These are phyloP conservation scores for Cyclargus thomasi DNA, from an alignment of 1,140 invertebrate species.

Conservation along the genomic window DNA sequence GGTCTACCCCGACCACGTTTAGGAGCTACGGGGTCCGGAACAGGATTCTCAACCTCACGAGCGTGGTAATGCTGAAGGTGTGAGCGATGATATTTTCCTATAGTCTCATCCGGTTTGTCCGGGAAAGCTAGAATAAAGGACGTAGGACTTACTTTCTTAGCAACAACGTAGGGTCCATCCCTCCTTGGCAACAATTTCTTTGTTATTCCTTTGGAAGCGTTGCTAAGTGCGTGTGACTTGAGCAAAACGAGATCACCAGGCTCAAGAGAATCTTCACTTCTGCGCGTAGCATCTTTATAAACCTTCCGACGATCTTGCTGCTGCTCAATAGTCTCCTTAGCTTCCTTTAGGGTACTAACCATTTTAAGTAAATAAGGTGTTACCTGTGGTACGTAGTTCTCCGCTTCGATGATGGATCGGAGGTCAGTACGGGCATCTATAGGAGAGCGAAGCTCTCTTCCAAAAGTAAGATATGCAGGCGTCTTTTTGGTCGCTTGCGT, in stretches of 20 bases:
- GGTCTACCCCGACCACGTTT: neutral
- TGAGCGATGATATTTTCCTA: neutral
- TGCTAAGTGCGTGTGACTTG: constrained; percentile 30
- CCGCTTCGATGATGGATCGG: constrained; percentile 29
- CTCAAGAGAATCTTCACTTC: constrained; percentile 10
- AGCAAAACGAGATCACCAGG: constrained; percentile 26
- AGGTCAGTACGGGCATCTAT: constrained; percentile 32
- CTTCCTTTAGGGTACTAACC: constrained; percentile 13
- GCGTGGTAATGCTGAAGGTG: neutral
- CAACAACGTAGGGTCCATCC: constrained; percentile 29
- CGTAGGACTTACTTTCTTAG: constrained; percentile 30
- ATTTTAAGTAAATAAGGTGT: constrained; percentile 36
- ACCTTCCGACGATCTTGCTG: constrained; percentile 29
- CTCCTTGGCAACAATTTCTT: constrained; percentile 29
- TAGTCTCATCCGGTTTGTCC: neutral
- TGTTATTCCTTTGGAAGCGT: constrained; percentile 26
- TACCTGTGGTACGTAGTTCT: constrained; percentile 46
- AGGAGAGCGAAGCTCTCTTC: constrained; percentile 41
- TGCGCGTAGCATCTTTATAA: constrained; percentile 18
- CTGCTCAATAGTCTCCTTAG: constrained; percentile 8
- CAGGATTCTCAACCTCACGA: neutral
- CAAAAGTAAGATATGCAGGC: constrained; percentile 52
- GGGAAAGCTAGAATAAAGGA: constrained; percentile 28
- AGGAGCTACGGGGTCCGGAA: neutral
- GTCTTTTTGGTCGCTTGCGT: constrained; percentile 17